These are phyloP conservation scores for Calameuta idolon DNA, from an alignment of 2,888 invertebrate species.

Conservation along the genomic window DNA sequence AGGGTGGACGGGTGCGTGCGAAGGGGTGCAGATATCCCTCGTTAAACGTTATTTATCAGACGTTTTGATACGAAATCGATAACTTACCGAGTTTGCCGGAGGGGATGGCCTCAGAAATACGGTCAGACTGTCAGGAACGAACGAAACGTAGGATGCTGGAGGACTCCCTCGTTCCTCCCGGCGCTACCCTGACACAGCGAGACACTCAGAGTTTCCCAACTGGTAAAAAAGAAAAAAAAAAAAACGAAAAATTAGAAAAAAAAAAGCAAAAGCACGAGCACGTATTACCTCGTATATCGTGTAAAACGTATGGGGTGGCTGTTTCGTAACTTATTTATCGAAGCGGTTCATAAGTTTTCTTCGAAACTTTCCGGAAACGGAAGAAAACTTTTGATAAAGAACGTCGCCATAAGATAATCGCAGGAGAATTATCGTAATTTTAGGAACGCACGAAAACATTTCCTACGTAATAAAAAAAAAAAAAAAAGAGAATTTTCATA, in stretches of 20 bases:
- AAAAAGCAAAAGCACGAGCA: background rate
- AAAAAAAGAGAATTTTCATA: background rate
- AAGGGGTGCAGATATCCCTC: constrained; percentile 18
- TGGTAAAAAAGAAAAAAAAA: constrained; percentile 18
- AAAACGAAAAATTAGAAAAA: background rate
- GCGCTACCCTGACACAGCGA: background rate
- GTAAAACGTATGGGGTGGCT: background rate
- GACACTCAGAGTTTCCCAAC: constrained; percentile 8
- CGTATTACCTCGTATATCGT: background rate
- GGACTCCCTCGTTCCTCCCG: background rate
- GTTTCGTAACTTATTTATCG: constrained; percentile 4
- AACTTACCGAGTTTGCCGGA: constrained; percentile 3
- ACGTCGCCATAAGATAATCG: background rate
- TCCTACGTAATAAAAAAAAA: background rate
- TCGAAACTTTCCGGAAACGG: background rate
- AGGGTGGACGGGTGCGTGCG: background rate
- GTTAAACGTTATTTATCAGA: constrained; percentile 39
- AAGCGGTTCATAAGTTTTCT: background rate
- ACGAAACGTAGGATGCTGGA: background rate
- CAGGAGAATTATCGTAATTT: background rate
- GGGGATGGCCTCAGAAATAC: constrained; percentile 4
- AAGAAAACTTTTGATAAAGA: background rate
- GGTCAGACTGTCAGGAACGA: constrained; percentile 7
- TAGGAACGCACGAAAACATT: background rate
- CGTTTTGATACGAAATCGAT: constrained; percentile 33